These are phyloP conservation scores for Nicator chloris DNA, from an alignment of 2,113 vertebrate species.

Conservation along the genomic window DNA sequence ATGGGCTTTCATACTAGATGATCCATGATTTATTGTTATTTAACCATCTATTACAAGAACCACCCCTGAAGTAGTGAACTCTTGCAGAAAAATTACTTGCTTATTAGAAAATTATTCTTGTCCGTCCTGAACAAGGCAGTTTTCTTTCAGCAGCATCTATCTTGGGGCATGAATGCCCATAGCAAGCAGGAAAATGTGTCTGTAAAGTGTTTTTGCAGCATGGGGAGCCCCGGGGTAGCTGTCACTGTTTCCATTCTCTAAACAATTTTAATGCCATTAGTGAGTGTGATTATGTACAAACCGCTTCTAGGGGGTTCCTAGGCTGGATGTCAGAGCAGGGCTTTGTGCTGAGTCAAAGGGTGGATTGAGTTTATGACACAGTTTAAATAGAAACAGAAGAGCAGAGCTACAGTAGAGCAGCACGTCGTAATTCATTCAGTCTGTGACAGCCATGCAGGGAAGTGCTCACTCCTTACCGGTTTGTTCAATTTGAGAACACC, in stretches of 20 bases:
- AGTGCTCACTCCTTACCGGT: neutral
- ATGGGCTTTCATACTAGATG: neutral
- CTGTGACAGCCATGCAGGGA: neutral
- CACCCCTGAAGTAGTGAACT: neutral
- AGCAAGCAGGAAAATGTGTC: neutral
- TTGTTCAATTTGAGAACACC: neutral
- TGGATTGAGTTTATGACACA: constrained; percentile 50
- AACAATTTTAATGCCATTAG: constrained; percentile 43
- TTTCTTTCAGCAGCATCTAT: neutral
- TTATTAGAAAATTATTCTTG: constrained; percentile 24
- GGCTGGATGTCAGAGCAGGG: neutral
- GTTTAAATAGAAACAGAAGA: constrained; percentile 30
- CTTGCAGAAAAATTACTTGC: constrained; percentile 14
- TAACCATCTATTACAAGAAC: neutral
- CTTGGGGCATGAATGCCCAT: neutral
- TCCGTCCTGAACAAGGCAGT: neutral
- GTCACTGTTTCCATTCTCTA: constrained; percentile 23
- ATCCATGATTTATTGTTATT: constrained; percentile 5
- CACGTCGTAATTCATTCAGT: neutral
- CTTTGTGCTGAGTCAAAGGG: constrained; percentile 49
- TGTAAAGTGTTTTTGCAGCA: neutral
- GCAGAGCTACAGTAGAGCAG: neutral
- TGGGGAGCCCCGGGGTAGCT: neutral
- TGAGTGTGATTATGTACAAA: constrained; percentile 16
- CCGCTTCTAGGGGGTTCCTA: constrained; percentile 45